These are phyloP conservation scores for Sitodiplosis mosellana DNA, from an alignment of 1,140 invertebrate species.

Conservation along the genomic window DNA sequence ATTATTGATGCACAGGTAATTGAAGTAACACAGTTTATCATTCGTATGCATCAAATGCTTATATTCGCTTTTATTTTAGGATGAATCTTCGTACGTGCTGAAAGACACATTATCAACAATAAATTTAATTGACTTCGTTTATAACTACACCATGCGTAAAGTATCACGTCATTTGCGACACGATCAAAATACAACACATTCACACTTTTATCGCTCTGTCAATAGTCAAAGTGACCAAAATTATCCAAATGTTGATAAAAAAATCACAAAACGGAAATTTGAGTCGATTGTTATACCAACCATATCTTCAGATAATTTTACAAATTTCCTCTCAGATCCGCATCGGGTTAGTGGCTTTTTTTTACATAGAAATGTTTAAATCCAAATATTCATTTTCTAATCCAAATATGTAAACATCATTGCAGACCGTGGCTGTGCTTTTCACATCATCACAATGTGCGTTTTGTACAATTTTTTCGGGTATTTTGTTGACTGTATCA, in stretches of 20 bases:
- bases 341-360: no score
- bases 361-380: no score
- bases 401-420: conserved; percentile 6
- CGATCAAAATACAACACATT: background rate
- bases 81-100: conserved; percentile 8
- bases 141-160: background rate
- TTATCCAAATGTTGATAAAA: no score
- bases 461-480: conserved; percentile 47
- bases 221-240: no score
- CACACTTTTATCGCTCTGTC: no score
- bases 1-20: conserved; percentile 54
- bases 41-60: conserved; percentile 3
- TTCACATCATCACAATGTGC: conserved; percentile 51
- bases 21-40: no score
- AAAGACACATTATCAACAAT: background rate
- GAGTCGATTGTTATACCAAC: no score
- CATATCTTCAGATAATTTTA: no score
- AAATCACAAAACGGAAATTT: no score
- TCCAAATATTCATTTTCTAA: background rate
- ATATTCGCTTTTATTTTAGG: conserved; percentile 17
- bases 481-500: conserved; percentile 44
- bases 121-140: conserved; percentile 3
- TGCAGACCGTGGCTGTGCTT: conserved; percentile 49
- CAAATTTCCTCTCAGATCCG: no score
- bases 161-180: background rate